Percentiles rank a stretch among this genome's conserved stretches.
phyloP scores from a whole-genome alignment of 2,888 invertebrate species.

The Clunio marinus region DNA sequence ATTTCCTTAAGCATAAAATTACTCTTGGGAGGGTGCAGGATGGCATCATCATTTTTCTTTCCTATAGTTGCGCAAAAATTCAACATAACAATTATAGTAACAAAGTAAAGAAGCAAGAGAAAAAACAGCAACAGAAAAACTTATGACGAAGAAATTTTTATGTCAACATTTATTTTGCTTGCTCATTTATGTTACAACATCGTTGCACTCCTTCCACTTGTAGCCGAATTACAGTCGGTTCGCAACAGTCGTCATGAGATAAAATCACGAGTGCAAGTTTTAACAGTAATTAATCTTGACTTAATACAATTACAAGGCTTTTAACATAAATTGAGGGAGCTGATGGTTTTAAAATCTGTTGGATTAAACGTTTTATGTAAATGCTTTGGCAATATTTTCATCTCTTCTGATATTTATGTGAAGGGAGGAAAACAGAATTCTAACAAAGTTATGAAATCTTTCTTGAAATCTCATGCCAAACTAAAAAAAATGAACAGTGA shows the following conservation, averaged over 20 bases:
- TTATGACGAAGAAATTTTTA: constrained; percentile 17
- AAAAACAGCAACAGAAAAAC: constrained; percentile 1
- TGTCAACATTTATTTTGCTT: constrained; percentile 29
- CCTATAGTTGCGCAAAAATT: neutral
- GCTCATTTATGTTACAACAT: too few relatives aligned
- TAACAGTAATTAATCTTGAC: constrained; percentile 37
- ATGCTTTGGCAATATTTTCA: neutral
- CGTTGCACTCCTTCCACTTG: too few relatives aligned
- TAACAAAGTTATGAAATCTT: neutral
- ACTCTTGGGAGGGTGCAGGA: constrained; percentile 21
- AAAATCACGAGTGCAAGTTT: constrained; percentile 33
- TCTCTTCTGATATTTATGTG: too few relatives aligned
- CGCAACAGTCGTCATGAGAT: too few relatives aligned
- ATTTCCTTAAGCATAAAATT: constrained; percentile 30
- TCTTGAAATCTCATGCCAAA: neutral
- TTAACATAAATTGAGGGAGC: constrained; percentile 26
- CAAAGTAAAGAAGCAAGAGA: neutral
- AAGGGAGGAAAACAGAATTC: neutral
- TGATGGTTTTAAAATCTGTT: constrained; percentile 27
- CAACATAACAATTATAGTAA: neutral
- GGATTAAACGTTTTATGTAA: constrained; percentile 24
- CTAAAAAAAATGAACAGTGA: neutral
- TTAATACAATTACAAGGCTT: constrained; percentile 37
- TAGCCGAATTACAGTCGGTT: too few relatives aligned
- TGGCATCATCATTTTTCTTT: constrained; percentile 23